Evolutionary conservation across 2,113 vertebrate genomes (phyloP), one percentile per base, ranked within the genome.

Genomic region (Sorex araneus): DNA sequence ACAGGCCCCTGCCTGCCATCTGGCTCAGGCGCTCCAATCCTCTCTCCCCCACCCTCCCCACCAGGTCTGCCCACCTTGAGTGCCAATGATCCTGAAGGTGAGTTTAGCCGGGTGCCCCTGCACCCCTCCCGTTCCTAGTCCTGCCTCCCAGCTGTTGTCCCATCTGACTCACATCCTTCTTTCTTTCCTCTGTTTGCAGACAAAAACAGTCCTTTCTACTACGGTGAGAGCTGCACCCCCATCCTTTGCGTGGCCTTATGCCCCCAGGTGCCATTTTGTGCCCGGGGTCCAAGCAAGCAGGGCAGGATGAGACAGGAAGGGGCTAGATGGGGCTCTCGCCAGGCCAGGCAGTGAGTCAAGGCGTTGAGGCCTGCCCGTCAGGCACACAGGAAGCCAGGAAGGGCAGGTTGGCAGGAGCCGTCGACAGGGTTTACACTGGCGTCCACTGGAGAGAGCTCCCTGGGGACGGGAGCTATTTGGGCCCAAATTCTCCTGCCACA

Each of bases 191-290:
- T 91, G 70, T 70, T 88, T 90, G 27, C 95, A 97, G 96, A 97
- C 93, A 88, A 93, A 82, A 5, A 95, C 69, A 93, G 83, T 57
- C 97, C 97, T 36, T 97, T 97, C 95, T 83, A 89, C 89, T 97
- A 97, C 0, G 96, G 97, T 97, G 84, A 97, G 97, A 94, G 2
- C 47, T 50, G 23, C 25, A 28, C 2, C 32, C 25, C 23, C 25
- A 21, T 28, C 32, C 0, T 0, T 57, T 36, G 12, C 16, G 30
- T 32, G 30, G 9, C 30, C 18, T 8, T 6, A 21, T 21, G 32
- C 18, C 32, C 18, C 19, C 4, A 28, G 30, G 11, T 19, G 3
- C 4, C 8, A 25, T 21, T 89, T 45, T 34, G 18, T 28, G 57
- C 34, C 36, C 6, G 50, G 18, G 57, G 19, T 60, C 57, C 57